A percentile compares a stretch with the other conserved stretches of the same genome.
Evolutionary conservation across 1,140 invertebrate genomes (phyloP).

Genomic region (Belonocnema kinseyi): DNA sequence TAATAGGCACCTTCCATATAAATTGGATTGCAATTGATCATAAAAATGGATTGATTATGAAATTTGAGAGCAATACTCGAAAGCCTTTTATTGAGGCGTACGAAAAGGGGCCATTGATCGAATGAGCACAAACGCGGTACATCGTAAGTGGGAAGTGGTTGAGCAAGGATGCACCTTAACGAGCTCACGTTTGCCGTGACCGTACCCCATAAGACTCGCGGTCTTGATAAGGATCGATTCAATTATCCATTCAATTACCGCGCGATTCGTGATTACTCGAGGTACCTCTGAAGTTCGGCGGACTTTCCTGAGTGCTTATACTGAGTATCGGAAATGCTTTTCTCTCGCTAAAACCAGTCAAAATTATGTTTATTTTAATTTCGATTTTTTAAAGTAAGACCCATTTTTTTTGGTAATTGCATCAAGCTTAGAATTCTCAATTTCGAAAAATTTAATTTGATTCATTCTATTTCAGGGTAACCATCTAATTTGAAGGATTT

Average conservation of each 20-base stretch:
- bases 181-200: conserved; percentile 63
- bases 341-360: no score
- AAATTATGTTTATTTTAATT: no score
- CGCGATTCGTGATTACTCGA: conserved; percentile 59
- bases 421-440: no score
- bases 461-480: no score
- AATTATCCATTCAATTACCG: conserved; percentile 68
- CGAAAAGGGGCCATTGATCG: neutral
- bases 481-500: no score
- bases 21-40: no score
- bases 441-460: no score
- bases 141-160: conserved; percentile 36
- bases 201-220: conserved; percentile 62
- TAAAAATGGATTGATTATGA: no score
- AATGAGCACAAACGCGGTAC: conserved; percentile 17
- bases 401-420: no score
- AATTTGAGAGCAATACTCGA: neutral
- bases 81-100: neutral
- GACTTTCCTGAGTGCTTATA: conserved; percentile 44
- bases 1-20: no score
- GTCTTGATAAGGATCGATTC: conserved; percentile 66
- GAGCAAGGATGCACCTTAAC: conserved; percentile 43
- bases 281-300: conserved; percentile 49
- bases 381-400: no score
- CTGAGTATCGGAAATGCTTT: no score